Base-by-base conservation (phyloP, 2,888 invertebrate genomes). In the Cheilosia urbana region DNA sequence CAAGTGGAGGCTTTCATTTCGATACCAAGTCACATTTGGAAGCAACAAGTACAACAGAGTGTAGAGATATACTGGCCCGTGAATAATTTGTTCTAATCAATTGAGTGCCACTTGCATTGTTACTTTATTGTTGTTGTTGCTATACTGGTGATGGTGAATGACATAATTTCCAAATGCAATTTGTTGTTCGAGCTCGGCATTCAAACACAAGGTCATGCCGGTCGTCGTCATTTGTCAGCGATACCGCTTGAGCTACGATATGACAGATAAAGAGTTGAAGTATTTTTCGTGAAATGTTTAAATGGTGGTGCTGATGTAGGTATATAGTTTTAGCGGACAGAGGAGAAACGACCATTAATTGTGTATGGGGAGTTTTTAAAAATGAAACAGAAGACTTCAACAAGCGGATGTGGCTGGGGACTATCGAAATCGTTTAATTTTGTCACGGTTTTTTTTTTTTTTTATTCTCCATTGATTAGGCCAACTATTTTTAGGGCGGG, bases 121-220 rank as follows among this genome's bases (percentile, higher is more conserved):
- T 65, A 53, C 62, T 24, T 30, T 4, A 49, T 42, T 40, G 13
- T 9, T 21, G 7, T 30, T 60, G 53, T 55, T 47, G 62, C 42
- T 60, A 5, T 24, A 17, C 68, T 58, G n/a, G n/a, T n/a, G n/a
- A n/a, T n/a, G n/a, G n/a, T 24, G 65, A 75, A 65, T 84, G 84
- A 84, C 84, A 84, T 84, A 84, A 84, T 79, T 79, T 76, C 45
- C 40, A 79, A 79, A 79, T 84, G 79, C 75, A 80, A 75, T 71
- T 75, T 80, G 65, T 73, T 21, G 40, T 15, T 82, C 53, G 69
- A 53, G 40, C 47, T 47, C 49, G 57, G 47, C 73, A 73, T 65
- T 78, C 68, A 65, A 73, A 75, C 40, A 69, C 79, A 84, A 84
- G 79, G 75, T 81, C 81, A 68, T 68, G 40, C 47, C 21, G 42